phyloP scores from a whole-genome alignment of 1,140 invertebrate genomes.

The Heliconius hermathena region DNA sequence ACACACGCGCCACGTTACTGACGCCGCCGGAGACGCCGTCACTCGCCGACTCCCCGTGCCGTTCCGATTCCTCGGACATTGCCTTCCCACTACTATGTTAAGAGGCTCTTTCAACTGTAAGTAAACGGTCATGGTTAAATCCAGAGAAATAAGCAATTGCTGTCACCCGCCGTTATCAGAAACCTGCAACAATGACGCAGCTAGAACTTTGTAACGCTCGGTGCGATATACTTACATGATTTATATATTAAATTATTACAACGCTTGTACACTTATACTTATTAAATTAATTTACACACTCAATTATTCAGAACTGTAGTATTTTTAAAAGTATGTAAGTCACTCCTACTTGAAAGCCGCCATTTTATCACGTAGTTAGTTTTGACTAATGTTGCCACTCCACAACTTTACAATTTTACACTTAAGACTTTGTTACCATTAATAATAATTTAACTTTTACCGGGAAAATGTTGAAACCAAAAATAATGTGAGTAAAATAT shows the following conservation, averaged over 20 bases:
- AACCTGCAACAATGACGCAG: constrained; percentile 63
- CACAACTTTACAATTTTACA: no score
- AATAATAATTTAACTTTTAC: neutral
- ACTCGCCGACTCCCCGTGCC: constrained; percentile 69
- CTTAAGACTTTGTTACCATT: neutral
- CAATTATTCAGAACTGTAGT: constrained; percentile 35
- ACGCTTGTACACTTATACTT: constrained; percentile 41
- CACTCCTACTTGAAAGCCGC: constrained; percentile 57
- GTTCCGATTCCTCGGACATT: constrained; percentile 78
- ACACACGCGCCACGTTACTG: constrained; percentile 70
- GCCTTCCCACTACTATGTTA: constrained; percentile 71
- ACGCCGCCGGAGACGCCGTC: constrained; percentile 62
- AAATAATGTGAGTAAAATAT: neutral
- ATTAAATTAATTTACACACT: constrained; percentile 38
- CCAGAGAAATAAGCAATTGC: constrained; percentile 53
- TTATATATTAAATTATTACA: constrained; percentile 34
- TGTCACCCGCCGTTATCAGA: constrained; percentile 65
- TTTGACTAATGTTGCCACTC: constrained; percentile 39
- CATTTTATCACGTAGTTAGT: constrained; percentile 71
- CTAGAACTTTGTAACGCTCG: constrained; percentile 32
- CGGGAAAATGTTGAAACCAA: neutral
- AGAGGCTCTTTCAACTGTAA: constrained; percentile 74
- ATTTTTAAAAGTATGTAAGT: constrained; percentile 45
- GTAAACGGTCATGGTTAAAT: constrained; percentile 63
- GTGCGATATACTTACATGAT: constrained; percentile 62